phyloP scores from a whole-genome alignment of 1,140 invertebrate genomes.

The Drosophila baimaii region DNA sequence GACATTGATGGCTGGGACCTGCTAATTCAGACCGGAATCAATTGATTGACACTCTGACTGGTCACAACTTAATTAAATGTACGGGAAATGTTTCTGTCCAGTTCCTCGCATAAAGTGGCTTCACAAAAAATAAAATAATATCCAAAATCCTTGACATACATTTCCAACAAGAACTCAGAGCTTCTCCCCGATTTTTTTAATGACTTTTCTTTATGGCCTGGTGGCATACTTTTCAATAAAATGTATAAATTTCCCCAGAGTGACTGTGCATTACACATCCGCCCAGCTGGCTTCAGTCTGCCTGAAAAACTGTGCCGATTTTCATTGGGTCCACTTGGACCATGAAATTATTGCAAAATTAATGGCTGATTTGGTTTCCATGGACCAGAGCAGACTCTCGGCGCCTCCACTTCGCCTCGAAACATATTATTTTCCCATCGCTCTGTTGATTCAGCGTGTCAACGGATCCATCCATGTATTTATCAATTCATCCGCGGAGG shows the following conservation, averaged over 20 bases:
- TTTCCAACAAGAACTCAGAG: neutral
- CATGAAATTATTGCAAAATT: constrained; percentile 25
- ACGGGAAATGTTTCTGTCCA: neutral
- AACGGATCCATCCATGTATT: constrained; percentile 21
- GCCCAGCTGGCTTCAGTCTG: constrained; percentile 36
- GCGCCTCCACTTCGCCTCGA: constrained; percentile 38
- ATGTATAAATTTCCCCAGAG: constrained; percentile 9
- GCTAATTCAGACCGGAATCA: constrained; percentile 25
- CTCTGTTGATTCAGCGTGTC: constrained; percentile 31
- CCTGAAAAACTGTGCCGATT: constrained; percentile 51
- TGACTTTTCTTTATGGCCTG: constrained; percentile 17
- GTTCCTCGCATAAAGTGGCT: neutral
- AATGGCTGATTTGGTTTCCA: constrained; percentile 47
- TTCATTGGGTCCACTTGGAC: constrained; percentile 19
- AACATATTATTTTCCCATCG: constrained; percentile 34
- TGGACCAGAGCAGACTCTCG: constrained; percentile 47
- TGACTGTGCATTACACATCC: constrained; percentile 36
- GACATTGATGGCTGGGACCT: constrained; percentile 30
- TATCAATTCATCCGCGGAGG: constrained; percentile 17
- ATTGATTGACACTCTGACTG: constrained; percentile 19
- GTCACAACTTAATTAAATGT: constrained; percentile 9
- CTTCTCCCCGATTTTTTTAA: constrained; percentile 10
- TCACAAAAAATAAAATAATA: constrained; percentile 3
- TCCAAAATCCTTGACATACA: constrained; percentile 29
- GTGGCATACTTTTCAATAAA: constrained; percentile 24